Evolutionary conservation across 37 sponge, comb jelly and placozoan genomes (phyloP), one percentile per base, ranked within the genome.

Genomic region (Bolinopsis microptera): DNA sequence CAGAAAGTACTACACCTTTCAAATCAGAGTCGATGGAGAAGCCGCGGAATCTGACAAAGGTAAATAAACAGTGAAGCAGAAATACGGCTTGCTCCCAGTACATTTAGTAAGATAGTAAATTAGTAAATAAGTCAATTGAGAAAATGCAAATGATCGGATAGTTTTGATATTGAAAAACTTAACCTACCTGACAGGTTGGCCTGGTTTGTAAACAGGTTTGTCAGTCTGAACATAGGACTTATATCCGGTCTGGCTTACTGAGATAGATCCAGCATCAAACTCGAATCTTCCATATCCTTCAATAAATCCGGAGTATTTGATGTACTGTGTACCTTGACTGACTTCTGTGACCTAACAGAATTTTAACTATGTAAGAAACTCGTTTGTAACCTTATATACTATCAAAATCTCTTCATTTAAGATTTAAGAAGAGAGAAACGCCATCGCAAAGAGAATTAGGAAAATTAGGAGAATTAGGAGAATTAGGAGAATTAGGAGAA

Each of bases 151-250:
- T n/a, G n/a, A n/a, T n/a, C n/a, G n/a, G n/a, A n/a, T n/a, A n/a
- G n/a, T n/a, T n/a, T n/a, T n/a, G n/a, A n/a, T n/a, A n/a, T n/a
- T n/a, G n/a, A n/a, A n/a, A n/a, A n/a, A n/a, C n/a, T n/a, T n/a
- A n/a, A 72, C 75, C 26, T 5, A 72, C 75, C 75, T 72, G 75
- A 72, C 75, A 8, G 75, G 75, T 21, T 72, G 75, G 22, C 75
- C 75, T 8, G 75, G 75, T 28, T 72, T 72, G 75, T 72, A 72
- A 2, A 72, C 75, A 28, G 75, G 31, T 28, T 72, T 72, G 75
- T 72, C 75, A 24, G 75, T 72, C 26, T 72, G 75, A 24, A 72
- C 75, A 72, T 30, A 72, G n/a, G 75, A n/a, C 75, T 72, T 72
- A n/a, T 72, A 72, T 72, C 75, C 75, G 31, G 5, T n/a, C 5